These are phyloP conservation scores for Greenwoodochromis staneri DNA, from an alignment of 2,113 vertebrate genomes.

Conservation along the genomic window DNA sequence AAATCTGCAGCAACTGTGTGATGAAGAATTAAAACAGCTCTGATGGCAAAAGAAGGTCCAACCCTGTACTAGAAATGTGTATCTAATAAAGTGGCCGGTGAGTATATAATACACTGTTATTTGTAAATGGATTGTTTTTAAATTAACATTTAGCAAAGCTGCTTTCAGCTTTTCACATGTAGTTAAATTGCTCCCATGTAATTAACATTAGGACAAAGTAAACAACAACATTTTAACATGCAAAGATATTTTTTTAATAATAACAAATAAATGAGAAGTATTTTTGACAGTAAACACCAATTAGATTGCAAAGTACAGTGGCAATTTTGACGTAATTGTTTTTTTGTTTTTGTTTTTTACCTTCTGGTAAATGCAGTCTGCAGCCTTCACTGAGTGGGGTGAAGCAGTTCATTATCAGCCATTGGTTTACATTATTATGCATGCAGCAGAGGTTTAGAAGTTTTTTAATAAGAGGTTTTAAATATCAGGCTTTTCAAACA, in stretches of 20 bases:
- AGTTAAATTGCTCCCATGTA: neutral
- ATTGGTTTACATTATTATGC: neutral
- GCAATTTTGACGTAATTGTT: neutral
- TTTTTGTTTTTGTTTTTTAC: neutral
- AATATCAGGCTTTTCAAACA: neutral
- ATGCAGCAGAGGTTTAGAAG: neutral
- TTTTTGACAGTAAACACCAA: neutral
- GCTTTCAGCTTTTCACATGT: neutral
- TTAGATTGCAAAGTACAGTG: neutral
- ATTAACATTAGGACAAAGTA: neutral
- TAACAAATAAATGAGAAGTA: neutral
- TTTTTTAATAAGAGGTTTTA: neutral
- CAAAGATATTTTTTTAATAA: neutral
- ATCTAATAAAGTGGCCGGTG: neutral
- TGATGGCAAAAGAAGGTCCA: neutral
- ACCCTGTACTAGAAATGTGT: neutral
- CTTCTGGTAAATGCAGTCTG: neutral
- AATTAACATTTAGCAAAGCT: neutral
- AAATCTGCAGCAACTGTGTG: neutral
- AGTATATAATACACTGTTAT: neutral
- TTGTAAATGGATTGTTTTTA: neutral
- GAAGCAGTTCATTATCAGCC: neutral
- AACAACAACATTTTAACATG: neutral
- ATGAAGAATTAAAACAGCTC: neutral
- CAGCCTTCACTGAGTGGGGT: neutral